phyloP scores from a whole-genome alignment of 2,888 invertebrate species.

The Ptycholaimellus sp. region DNA sequence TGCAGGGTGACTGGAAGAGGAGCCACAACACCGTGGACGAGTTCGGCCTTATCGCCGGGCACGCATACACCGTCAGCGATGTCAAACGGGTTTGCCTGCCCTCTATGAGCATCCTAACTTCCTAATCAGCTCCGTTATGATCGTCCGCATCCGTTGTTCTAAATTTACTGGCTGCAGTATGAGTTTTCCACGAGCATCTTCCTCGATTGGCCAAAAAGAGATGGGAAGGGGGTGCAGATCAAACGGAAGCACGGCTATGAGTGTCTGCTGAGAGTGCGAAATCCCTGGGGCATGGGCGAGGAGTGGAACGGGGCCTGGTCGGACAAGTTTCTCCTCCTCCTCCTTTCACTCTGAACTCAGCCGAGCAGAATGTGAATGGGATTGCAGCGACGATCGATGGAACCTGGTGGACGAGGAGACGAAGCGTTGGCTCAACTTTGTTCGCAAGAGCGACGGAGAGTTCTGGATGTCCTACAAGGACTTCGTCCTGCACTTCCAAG shows the following conservation, averaged over 20 bases:
- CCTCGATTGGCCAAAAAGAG: too few relatives aligned
- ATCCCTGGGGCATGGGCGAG: slow-evolving; percentile 32
- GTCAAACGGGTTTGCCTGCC: slow-evolving; percentile 22
- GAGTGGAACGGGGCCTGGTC: slow-evolving; percentile 34
- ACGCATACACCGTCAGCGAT: slow-evolving; percentile 31
- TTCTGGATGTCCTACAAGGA: slow-evolving; percentile 33
- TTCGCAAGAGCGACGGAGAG: slow-evolving; percentile 28
- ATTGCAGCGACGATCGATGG: slow-evolving; percentile 28
- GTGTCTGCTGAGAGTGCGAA: slow-evolving; percentile 28
- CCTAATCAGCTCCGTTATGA: too few relatives aligned
- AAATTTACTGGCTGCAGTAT: too few relatives aligned
- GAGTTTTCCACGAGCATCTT: too few relatives aligned
- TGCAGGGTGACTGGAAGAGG: slow-evolving; percentile 27
- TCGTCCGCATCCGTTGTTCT: too few relatives aligned
- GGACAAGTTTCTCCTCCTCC: slow-evolving; percentile 26
- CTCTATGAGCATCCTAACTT: too few relatives aligned
- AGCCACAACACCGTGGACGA: slow-evolving; percentile 24
- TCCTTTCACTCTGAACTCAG: background rate
- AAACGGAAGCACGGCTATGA: slow-evolving; percentile 10
- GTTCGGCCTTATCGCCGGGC: slow-evolving; percentile 31
- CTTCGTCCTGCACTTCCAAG: slow-evolving; percentile 29
- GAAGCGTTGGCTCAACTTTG: slow-evolving; percentile 22
- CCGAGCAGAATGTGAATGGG: background rate
- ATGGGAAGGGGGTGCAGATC: slow-evolving; percentile 2
- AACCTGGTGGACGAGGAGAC: slow-evolving; percentile 26